Evolutionary conservation across 37 sponge, comb jelly and placozoan species (phyloP).

Genomic region (Aphrocallistes beatrix): DNA sequence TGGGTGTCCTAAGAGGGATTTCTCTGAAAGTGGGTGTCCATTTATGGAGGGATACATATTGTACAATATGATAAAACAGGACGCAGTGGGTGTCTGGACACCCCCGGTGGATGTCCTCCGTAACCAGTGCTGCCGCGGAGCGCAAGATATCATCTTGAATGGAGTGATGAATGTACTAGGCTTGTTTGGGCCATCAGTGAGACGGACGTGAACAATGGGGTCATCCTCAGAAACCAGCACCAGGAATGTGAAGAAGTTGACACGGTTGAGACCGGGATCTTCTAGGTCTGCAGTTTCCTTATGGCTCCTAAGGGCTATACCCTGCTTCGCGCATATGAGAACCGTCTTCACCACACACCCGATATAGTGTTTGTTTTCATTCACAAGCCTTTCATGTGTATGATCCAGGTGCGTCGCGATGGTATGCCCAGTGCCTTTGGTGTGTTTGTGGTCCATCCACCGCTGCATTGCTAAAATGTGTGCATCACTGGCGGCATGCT

Average conservation of each 20-base stretch:
- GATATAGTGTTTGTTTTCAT: neutral
- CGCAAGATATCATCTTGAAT: neutral
- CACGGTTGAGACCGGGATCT: neutral
- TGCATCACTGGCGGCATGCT: neutral
- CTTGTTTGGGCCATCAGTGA: constrained; percentile 12
- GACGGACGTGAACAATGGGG: neutral
- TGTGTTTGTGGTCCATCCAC: neutral
- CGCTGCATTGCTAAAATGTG: neutral
- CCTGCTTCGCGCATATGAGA: neutral
- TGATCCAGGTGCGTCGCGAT: neutral
- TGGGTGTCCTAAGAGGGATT: too few species aligned
- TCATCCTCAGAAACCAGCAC: neutral
- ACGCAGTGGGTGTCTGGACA: too few species aligned
- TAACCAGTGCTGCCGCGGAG: neutral
- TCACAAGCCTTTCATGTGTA: neutral
- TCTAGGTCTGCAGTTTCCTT: neutral
- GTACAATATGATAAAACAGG: too few species aligned
- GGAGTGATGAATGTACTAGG: neutral
- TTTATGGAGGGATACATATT: too few species aligned
- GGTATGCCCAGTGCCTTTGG: neutral
- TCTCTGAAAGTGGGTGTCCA: too few species aligned
- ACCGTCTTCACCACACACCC: neutral
- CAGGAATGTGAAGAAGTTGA: neutral
- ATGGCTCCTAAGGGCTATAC: neutral
- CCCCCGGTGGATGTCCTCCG: too few species aligned